phyloP scores from a whole-genome alignment of 2,113 vertebrate species.

The Strigops habroptila region DNA sequence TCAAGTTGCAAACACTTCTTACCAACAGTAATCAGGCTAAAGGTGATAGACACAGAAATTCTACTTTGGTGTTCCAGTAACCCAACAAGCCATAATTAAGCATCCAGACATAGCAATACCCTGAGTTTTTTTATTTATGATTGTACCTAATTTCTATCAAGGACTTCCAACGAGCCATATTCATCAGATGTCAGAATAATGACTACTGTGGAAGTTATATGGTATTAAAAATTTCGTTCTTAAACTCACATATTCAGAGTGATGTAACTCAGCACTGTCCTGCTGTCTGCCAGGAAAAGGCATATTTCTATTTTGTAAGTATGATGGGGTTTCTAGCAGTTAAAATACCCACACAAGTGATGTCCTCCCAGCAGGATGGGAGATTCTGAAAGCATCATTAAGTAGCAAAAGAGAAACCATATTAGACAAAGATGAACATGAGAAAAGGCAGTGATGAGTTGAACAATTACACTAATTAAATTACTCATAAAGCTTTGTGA shows the following conservation, averaged over 20 bases:
- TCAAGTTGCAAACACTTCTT: background rate
- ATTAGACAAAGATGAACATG: background rate
- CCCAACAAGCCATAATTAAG: background rate
- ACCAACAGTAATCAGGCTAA: rapidly evolving
- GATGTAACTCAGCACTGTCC: background rate
- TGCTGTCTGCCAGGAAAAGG: background rate
- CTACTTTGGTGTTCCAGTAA: background rate
- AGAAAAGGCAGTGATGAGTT: background rate
- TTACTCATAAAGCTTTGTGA: background rate
- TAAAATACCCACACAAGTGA: background rate
- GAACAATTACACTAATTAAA: background rate
- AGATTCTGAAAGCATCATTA: background rate
- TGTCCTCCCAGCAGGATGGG: background rate
- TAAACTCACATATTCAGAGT: background rate
- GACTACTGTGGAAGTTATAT: background rate
- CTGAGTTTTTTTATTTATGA: background rate
- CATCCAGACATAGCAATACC: background rate
- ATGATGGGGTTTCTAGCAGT: background rate
- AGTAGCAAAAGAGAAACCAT: background rate
- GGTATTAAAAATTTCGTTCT: background rate
- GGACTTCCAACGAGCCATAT: background rate
- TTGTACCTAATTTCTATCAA: background rate
- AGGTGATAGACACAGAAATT: background rate
- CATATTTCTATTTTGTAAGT: background rate
- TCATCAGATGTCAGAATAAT: background rate